A percentile compares a stretch with the other conserved stretches of the same genome.
These are phyloP conservation scores for Pelochelys cantorii DNA, from an alignment of 2,797 vertebrate genomes.

Conservation along the genomic window DNA sequence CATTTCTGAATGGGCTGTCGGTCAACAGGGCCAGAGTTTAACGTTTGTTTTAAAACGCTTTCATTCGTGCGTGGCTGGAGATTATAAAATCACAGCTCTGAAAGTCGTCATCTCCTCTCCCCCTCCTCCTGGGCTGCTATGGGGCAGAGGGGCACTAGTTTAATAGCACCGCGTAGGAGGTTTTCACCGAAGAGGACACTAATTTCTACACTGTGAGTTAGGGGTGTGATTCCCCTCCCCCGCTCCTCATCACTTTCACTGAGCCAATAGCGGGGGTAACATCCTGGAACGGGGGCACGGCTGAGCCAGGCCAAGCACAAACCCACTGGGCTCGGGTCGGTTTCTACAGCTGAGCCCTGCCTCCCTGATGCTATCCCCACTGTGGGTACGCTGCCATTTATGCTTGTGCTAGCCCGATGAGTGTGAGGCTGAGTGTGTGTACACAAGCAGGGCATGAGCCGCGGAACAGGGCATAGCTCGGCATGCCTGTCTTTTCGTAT, in stretches of 20 bases:
- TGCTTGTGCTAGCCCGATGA: neutral
- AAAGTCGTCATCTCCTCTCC: too few species aligned
- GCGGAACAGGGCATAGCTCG: neutral
- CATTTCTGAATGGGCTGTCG: too few species aligned
- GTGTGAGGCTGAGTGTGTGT: neutral
- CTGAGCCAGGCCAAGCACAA: neutral
- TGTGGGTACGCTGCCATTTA: neutral
- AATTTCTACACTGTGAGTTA: fast-evolving
- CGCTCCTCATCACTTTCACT: fast-evolving
- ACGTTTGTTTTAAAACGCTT: too few species aligned
- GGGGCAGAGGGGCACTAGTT: too few species aligned
- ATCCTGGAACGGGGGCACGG: neutral
- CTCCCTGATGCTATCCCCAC: neutral
- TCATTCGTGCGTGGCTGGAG: too few species aligned
- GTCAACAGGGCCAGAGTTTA: too few species aligned
- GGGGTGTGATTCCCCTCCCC: neutral
- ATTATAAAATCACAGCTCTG: too few species aligned
- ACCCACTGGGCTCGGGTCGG: neutral
- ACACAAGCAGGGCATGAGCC: neutral
- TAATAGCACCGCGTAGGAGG: too few species aligned
- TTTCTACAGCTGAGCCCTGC: neutral
- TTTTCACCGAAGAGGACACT: too few species aligned
- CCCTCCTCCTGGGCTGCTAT: too few species aligned
- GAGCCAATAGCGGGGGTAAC: neutral
- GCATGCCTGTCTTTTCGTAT: neutral